Evolutionary conservation across 2,888 invertebrate genomes (phyloP), one percentile per base, ranked within the genome.

Genomic region (Scaptomyza tumidula): DNA sequence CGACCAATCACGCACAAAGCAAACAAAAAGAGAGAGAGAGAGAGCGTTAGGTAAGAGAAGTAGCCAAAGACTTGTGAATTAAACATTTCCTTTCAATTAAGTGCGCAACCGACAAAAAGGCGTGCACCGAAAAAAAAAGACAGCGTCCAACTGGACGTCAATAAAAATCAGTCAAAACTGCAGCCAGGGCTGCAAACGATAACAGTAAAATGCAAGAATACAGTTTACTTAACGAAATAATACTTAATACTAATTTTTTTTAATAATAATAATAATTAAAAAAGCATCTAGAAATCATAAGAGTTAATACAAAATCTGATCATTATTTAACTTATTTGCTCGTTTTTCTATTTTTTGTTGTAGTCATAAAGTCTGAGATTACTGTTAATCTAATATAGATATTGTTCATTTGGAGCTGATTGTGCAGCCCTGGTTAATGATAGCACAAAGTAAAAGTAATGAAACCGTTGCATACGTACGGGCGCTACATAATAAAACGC

Each of bases 1-100:
- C 71, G 71, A 72, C 86, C 81, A 82, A 82, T 82, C 84, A 83
- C 66, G 75, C 86, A 77, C 80, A 33, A 13, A 13, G 33, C n/a
- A 24, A 6, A 24, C 24, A 24, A 24, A 44, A 31, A 24, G 27
- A 39, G 7, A 9, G 24, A 14, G 39, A 13, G n/a, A 19, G 37
- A 46, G 10, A 45, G 39, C 45, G 48, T 19, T 19, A 35, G n/a
- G 35, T 35, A 19, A n/a, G 50, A 50, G 29, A 39, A 16, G 10
- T 43, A 13, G 62, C 39, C 43, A 24, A 44, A 45, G 58, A 60
- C 70, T 73, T 75, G 69, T 62, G 80, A 84, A 87, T 84, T 84
- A 84, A 84, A 84, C 83, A 79, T 82, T 84, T 85, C 83, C 86
- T 84, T 84, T 84, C 83, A 84, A 84, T 84, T 84, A 84, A 87